phyloP scores from a whole-genome alignment of 2,797 vertebrate genomes.

The Semotilus atromaculatus region DNA sequence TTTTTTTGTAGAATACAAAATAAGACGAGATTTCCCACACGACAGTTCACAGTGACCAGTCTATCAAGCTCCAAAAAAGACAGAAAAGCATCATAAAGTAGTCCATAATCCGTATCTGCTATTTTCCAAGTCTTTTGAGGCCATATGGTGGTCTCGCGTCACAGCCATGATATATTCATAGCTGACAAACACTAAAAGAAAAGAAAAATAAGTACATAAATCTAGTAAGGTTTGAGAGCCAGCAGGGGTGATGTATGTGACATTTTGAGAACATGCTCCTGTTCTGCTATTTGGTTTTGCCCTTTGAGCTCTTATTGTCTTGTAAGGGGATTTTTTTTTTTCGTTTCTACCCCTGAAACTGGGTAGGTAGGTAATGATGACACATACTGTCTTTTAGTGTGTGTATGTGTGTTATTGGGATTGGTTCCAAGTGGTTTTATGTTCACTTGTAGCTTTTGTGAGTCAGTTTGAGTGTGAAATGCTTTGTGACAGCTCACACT shows the following conservation, averaged over 20 bases:
- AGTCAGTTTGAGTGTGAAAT: conserved; percentile 31
- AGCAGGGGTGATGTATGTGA: conserved; percentile 9
- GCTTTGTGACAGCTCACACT: conserved; percentile 17
- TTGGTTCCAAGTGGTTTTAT: conserved; percentile 14
- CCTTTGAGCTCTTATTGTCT: conserved; percentile 22
- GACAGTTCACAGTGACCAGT: background rate
- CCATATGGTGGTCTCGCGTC: background rate
- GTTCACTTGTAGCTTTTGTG: background rate
- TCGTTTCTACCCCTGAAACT: conserved; percentile 15
- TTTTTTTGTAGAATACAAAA: background rate
- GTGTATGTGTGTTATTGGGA: conserved; percentile 8
- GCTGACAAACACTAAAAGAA: background rate
- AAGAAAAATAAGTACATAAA: conserved; percentile 23
- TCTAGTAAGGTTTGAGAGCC: background rate
- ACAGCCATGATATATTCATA: background rate
- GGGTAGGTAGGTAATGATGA: background rate
- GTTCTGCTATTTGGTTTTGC: conserved; percentile 6
- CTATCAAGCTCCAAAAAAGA: background rate
- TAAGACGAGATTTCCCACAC: background rate
- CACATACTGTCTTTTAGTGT: background rate
- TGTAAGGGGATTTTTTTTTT: conserved; percentile 9
- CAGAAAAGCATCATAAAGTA: background rate
- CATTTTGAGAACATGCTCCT: conserved; percentile 45
- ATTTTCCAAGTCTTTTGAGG: background rate
- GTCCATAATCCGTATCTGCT: background rate